Base-by-base conservation (phyloP, 2,797 vertebrate genomes). In the Bovichtus diacanthus region DNA sequence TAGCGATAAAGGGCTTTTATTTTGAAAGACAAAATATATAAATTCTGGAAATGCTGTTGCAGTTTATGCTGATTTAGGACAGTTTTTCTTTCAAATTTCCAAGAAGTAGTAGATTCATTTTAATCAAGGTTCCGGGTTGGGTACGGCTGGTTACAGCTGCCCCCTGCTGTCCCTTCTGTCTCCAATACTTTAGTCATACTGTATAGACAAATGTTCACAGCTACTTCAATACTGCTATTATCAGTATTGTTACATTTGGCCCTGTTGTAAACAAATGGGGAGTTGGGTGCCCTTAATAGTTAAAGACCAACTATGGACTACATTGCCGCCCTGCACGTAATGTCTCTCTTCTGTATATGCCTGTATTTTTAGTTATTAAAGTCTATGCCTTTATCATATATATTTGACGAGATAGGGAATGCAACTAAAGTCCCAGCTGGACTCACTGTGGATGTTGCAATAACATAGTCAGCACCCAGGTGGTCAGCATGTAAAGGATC, bases 91-190 rank as follows among this genome's bases (percentile, higher is more conserved):
- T 29, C 19, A 66, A 8, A 55, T 63, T 79, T 86, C 55, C 25
- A 59, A 87, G 71, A 72, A 78, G 50, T 60, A 31, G 49, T 43
- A 39, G 21, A 47, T 31, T 41, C 70, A 76, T 78, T n/a, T 80
- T 68, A 74, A 70, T 89, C 90, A 81, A 80, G 92, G 91, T 94
- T 95, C 94, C 93, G 92, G 93, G 89, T 92, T 74, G 79, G 66
- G 29, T 49, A 25, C 25, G 63, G 81, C 27, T 70, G 84, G 58
- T 75, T 76, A 38, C 79, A 87, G 84, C 82, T 66, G 94, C 92
- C 94, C 91, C 84, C 93, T 94, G 84, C 84, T 89, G 94, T 84
- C 38, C 10, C 39, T 25, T 3, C n/a, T 11, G 0, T 2, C 9
- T 16, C 8, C 25, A 55, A 18, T 41, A 51, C 5, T 25, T 41